Conservation (phyloP, 2,888 invertebrate genomes). For the Morpho deidamia region DNA sequence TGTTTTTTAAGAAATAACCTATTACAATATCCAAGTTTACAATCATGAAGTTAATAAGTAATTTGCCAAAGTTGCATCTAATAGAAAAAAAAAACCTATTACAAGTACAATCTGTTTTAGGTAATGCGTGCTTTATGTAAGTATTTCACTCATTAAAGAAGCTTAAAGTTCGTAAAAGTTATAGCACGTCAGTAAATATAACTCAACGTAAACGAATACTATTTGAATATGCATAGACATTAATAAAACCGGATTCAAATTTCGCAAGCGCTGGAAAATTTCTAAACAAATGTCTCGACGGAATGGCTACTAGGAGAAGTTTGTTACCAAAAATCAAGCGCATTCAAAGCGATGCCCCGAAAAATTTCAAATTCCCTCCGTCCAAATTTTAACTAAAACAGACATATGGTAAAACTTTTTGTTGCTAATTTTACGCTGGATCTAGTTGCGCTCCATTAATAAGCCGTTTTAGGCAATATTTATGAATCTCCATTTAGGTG, state of each 20-base stretch:
- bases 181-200: slow-evolving; percentile 9
- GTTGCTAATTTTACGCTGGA: slow-evolving; percentile 8
- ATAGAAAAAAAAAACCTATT: no score
- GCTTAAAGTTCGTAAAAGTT: not conserved
- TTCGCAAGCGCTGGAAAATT: slow-evolving; percentile 35
- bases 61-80: no score
- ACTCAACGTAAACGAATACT: slow-evolving; percentile 44
- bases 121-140: no score
- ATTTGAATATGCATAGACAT: slow-evolving; percentile 59
- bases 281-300: slow-evolving; percentile 44
- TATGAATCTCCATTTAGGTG: no score
- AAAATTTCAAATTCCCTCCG: slow-evolving; percentile 48
- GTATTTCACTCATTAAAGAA: no score
- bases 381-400: slow-evolving; percentile 17
- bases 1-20: no score
- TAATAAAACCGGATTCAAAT: slow-evolving; percentile 55
- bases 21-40: no score
- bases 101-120: no score
- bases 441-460: not conserved
- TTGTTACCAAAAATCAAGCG: slow-evolving; percentile 60
- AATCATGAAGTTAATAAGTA: no score
- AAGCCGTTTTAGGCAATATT: not conserved
- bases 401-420: slow-evolving; percentile 15
- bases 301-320: slow-evolving; percentile 49
- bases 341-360: slow-evolving; percentile 38